Evolutionary conservation across 2,113 vertebrate species (phyloP).

Genomic region (Haemorhous mexicanus): DNA sequence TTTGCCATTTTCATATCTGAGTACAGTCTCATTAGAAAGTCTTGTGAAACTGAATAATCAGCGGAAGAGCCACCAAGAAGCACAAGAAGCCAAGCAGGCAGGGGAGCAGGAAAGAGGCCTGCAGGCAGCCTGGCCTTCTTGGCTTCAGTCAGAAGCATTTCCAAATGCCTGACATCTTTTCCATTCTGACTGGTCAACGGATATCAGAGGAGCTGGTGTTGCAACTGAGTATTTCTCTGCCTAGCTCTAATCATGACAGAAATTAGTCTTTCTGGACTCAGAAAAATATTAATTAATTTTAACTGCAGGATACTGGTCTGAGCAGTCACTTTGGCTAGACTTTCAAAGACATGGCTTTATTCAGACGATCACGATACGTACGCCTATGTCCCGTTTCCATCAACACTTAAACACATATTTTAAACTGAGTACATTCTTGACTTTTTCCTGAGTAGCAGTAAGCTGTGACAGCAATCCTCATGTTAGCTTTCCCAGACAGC

Average conservation of each 20-base stretch:
- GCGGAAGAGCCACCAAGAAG: background rate
- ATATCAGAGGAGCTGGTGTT: background rate
- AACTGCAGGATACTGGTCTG: background rate
- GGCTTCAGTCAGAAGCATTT: background rate
- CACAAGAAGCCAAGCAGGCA: background rate
- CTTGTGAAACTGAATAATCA: background rate
- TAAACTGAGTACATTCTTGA: background rate
- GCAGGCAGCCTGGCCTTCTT: background rate
- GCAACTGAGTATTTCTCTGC: background rate
- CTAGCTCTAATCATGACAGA: background rate
- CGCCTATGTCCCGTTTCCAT: background rate
- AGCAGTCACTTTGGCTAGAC: background rate
- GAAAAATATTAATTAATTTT: background rate
- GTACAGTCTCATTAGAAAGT: background rate
- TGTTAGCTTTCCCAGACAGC: background rate
- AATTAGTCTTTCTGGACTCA: background rate
- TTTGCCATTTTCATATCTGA: background rate
- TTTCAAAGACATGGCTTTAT: background rate
- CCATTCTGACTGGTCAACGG: background rate
- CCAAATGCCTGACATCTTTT: background rate
- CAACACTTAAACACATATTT: fast-evolving
- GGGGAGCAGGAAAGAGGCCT: background rate
- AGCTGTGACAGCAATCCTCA: background rate
- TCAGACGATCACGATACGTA: background rate
- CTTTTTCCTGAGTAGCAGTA: background rate